These are phyloP conservation scores for Hirtodrosophila confusa DNA, from an alignment of 2,888 invertebrate species.

Conservation along the genomic window DNA sequence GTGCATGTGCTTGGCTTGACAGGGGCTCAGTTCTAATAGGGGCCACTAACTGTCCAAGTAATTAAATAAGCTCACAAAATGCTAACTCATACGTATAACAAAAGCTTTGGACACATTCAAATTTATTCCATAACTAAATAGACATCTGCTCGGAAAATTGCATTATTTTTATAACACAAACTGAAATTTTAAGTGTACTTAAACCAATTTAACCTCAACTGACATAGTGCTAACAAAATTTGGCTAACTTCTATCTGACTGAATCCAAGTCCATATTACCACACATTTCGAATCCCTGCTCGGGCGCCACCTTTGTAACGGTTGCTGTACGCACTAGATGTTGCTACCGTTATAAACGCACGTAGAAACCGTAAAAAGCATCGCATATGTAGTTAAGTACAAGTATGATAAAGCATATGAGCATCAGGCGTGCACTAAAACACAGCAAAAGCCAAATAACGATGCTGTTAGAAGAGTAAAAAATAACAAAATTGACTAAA, in stretches of 20 bases:
- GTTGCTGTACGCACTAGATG: not conserved
- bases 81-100: too few species aligned
- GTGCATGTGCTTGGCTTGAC: conserved; percentile 1
- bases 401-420: conserved; percentile 68
- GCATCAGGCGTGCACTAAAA: conserved; percentile 64
- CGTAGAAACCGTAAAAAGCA: conserved; percentile 67
- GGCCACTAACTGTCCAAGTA: too few species aligned
- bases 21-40: conserved; percentile 7
- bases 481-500: not conserved
- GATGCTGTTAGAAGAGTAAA: conserved; percentile 17
- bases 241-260: too few species aligned
- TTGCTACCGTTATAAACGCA: conserved; percentile 49
- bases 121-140: too few species aligned
- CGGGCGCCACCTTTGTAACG: conserved; percentile 14
- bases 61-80: too few species aligned
- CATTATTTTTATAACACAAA: too few species aligned
- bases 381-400: conserved; percentile 55
- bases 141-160: too few species aligned
- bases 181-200: too few species aligned
- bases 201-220: too few species aligned
- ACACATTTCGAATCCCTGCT: conserved; percentile 18
- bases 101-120: too few species aligned
- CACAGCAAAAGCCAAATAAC: conserved; percentile 34
- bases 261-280: too few species aligned
- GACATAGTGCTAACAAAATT: too few species aligned